These are phyloP conservation scores for Centrocercus urophasianus DNA, from an alignment of 2,113 vertebrate genomes.

Conservation along the genomic window DNA sequence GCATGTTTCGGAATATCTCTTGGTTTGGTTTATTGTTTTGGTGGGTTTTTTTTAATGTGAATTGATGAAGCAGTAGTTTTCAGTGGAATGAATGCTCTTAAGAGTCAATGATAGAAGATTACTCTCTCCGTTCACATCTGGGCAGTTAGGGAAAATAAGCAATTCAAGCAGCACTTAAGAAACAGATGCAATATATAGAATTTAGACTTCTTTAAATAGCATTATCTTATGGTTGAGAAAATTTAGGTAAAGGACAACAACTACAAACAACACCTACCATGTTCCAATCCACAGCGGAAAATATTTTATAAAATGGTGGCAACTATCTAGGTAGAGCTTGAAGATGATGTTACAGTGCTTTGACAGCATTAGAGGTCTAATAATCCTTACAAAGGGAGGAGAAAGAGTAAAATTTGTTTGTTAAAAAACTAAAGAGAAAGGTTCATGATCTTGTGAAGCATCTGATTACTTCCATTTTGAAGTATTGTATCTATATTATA, in stretches of 20 bases:
- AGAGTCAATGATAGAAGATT: background rate
- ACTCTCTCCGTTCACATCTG: background rate
- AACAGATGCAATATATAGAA: conserved; percentile 54
- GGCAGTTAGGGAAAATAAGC: background rate
- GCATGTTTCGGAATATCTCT: background rate
- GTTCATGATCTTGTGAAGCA: background rate
- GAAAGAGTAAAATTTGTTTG: background rate
- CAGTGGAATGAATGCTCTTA: background rate
- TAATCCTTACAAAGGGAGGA: background rate
- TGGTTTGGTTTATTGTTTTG: background rate
- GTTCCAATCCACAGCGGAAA: background rate
- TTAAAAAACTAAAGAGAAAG: background rate
- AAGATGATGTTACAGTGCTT: background rate
- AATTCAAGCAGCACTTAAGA: conserved; percentile 32
- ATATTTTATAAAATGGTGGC: background rate
- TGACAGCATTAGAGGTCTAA: background rate
- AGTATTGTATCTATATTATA: background rate
- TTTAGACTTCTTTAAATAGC: background rate
- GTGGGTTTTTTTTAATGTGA: background rate
- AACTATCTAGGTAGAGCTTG: background rate
- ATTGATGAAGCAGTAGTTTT: background rate
- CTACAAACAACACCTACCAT: fast-evolving
- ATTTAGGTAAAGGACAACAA: background rate
- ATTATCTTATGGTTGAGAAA: background rate
- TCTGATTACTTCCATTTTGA: background rate